Conservation (phyloP, 2,888 invertebrate species). For the Marasmarcha lunaedactyla region DNA sequence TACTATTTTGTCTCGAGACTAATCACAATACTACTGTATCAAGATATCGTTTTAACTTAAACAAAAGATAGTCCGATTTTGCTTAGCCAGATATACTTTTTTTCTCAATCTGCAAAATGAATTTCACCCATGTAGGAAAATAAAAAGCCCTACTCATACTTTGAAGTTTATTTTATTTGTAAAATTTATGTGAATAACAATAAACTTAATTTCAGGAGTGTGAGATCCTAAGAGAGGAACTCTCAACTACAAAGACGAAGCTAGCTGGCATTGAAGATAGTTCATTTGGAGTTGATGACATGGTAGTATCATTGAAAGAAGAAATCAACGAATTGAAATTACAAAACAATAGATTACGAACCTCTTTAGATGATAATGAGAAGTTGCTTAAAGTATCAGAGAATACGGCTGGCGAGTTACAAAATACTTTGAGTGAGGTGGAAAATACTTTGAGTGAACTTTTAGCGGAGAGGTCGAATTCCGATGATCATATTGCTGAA, state of each 20-base stretch:
- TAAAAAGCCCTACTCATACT: too few relatives aligned
- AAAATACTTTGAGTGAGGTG: constrained; percentile 78
- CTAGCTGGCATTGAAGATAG: constrained; percentile 76
- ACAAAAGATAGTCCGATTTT: too few relatives aligned
- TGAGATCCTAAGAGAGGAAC: constrained; percentile 73
- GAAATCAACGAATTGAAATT: constrained; percentile 70
- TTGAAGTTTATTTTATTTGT: too few relatives aligned
- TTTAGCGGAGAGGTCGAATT: constrained; percentile 50
- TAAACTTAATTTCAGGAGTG: constrained; percentile 65
- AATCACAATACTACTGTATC: too few relatives aligned
- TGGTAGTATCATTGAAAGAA: constrained; percentile 75
- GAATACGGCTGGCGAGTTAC: constrained; percentile 84
- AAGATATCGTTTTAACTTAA: too few relatives aligned
- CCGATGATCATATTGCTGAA: constrained; percentile 62
- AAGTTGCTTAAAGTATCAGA: constrained; percentile 75
- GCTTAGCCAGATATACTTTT: too few relatives aligned
- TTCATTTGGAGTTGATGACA: constrained; percentile 79
- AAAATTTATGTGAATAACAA: neutral
- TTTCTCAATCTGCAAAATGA: too few relatives aligned
- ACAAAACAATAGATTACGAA: constrained; percentile 74
- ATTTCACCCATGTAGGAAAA: too few relatives aligned
- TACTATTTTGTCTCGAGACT: too few relatives aligned
- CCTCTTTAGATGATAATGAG: constrained; percentile 74
- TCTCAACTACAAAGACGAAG: constrained; percentile 68
- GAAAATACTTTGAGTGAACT: constrained; percentile 79